Conservation (phyloP, 2,113 vertebrate genomes). For the Melanostigma gelatinosum region DNA sequence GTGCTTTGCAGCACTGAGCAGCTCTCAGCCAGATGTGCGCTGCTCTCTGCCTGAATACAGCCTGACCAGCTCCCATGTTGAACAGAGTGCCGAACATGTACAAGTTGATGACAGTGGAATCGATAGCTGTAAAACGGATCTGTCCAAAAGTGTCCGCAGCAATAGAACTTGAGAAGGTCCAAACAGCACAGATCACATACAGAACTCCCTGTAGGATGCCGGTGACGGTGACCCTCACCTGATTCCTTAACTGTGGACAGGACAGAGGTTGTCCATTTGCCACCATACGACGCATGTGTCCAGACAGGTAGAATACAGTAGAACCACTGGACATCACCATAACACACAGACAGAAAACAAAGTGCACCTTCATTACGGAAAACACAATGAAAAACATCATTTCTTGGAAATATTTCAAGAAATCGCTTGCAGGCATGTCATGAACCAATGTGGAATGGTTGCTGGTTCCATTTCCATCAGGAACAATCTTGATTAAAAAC, state of each 20-base stretch:
- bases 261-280: not conserved
- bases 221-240: conserved; percentile 45
- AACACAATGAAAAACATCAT: accelerated
- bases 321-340: conserved; percentile 58
- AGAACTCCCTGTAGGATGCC: conserved; percentile 11
- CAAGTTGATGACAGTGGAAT: conserved; percentile 11
- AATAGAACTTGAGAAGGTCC: too few relatives aligned
- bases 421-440: not conserved
- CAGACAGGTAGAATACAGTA: conserved; percentile 60
- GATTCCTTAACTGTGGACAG: not conserved
- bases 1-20: conserved; percentile 1
- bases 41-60: conserved; percentile 41
- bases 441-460: not conserved
- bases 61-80: conserved; percentile 40
- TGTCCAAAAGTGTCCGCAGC: too few relatives aligned
- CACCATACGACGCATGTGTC: conserved; percentile 55
- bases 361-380: accelerated
- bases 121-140: too few relatives aligned
- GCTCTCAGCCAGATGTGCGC: conserved; percentile 38
- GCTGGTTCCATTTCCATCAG: not conserved
- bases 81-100: conserved; percentile 25
- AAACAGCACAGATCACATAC: too few relatives aligned
- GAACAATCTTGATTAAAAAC: not conserved
- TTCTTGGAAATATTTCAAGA: accelerated
- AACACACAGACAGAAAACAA: conserved; percentile 35